Percentiles rank a stretch among this genome's conserved stretches.
phyloP scores from a whole-genome alignment of 2,797 vertebrate genomes.

The Malacoraja senta region DNA sequence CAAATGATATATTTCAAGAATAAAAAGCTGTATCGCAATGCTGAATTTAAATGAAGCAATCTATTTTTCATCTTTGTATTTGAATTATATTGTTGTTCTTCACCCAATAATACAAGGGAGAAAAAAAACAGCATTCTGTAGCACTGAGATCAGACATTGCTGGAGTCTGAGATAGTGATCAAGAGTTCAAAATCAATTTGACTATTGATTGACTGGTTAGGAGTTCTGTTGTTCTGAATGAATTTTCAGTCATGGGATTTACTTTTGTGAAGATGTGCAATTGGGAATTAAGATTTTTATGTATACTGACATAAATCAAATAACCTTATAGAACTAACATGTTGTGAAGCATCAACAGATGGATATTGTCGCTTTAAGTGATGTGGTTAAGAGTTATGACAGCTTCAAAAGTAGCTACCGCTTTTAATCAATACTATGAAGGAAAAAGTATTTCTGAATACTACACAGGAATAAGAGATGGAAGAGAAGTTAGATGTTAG shows the following conservation, averaged over 20 bases:
- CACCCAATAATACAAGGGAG: background rate
- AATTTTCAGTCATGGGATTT: slow-evolving; percentile 7
- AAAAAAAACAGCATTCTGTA: background rate
- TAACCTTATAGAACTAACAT: slow-evolving; percentile 4
- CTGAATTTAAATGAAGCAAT: background rate
- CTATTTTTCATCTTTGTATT: background rate
- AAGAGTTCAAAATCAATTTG: slow-evolving; percentile 16
- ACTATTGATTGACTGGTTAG: slow-evolving; percentile 26
- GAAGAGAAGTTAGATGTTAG: background rate
- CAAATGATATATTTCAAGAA: background rate
- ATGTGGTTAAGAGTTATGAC: background rate
- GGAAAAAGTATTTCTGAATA: background rate
- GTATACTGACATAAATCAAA: slow-evolving; percentile 27
- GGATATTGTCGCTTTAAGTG: slow-evolving; percentile 2
- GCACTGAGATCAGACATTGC: background rate
- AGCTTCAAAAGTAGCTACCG: background rate
- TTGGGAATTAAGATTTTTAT: slow-evolving; percentile 22
- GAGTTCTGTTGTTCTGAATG: slow-evolving; percentile 8
- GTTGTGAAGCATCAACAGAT: background rate
- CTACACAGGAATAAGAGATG: background rate
- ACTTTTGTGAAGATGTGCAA: slow-evolving; percentile 14
- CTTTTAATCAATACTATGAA: background rate
- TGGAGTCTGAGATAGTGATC: background rate
- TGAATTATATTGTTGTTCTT: background rate
- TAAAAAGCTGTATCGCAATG: background rate